These are phyloP conservation scores for Lamproptera curius DNA, from an alignment of 2,888 invertebrate genomes.

Conservation along the genomic window DNA sequence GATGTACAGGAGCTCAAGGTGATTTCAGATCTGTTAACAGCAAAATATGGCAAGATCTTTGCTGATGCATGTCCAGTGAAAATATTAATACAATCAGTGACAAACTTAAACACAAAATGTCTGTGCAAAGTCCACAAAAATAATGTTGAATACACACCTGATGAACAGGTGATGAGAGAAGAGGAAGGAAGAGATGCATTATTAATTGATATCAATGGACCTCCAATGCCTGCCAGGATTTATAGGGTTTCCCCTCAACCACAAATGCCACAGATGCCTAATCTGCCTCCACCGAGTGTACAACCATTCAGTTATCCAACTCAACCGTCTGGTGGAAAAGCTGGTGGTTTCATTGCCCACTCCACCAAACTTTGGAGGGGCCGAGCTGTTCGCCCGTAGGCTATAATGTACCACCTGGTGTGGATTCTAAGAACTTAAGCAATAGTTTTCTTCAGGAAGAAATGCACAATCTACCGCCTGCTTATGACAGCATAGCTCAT, in stretches of 20 bases:
- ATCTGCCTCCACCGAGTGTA: conserved; percentile 60
- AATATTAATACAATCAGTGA: conserved; percentile 94
- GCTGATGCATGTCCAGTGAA: conserved; percentile 97
- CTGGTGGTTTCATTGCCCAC: conserved; percentile 58
- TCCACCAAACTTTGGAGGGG: conserved; percentile 36
- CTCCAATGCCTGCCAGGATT: conserved; percentile 88
- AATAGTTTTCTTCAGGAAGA: conserved; percentile 80
- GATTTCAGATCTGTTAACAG: conserved; percentile 91
- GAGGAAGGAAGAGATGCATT: conserved; percentile 82
- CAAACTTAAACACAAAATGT: no score
- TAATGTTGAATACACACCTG: conserved; percentile 96
- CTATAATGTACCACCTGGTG: conserved; percentile 83
- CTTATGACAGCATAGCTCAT: conserved; percentile 84
- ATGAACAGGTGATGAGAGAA: conserved; percentile 92
- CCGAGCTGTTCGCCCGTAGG: conserved; percentile 65
- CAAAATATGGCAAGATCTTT: conserved; percentile 96
- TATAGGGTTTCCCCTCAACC: conserved; percentile 88
- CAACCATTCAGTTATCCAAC: conserved; percentile 83
- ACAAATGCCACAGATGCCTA: conserved; percentile 62
- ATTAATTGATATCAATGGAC: conserved; percentile 81
- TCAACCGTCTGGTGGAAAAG: conserved; percentile 65
- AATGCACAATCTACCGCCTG: conserved; percentile 81
- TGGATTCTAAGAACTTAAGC: conserved; percentile 81
- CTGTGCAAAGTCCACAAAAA: conserved; percentile 97
- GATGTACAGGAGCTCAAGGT: conserved; percentile 88